Conservation (phyloP, 2,797 vertebrate species). For the Oreonectes daqikongensis region DNA sequence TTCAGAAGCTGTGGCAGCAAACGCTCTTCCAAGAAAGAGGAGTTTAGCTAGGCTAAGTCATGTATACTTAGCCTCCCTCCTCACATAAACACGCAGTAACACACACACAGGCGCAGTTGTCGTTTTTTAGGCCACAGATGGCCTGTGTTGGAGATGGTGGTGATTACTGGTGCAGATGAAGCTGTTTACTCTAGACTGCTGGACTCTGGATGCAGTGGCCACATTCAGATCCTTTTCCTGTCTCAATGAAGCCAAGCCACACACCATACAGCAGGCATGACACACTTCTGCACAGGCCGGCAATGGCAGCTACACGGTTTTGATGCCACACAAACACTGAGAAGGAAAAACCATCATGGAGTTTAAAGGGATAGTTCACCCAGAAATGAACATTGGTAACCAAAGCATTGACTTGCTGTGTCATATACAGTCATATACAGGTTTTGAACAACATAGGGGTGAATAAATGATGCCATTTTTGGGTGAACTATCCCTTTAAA, state of each 20-base stretch:
- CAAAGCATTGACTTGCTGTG: too few species aligned
- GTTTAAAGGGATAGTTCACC: neutral
- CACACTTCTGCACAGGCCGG: slow-evolving; percentile 28
- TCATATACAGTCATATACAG: too few species aligned
- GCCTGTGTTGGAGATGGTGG: slow-evolving; percentile 60
- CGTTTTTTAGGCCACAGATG: slow-evolving; percentile 34
- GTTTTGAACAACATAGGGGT: too few species aligned
- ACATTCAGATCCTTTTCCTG: slow-evolving; percentile 52
- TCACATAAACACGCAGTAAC: slow-evolving; percentile 28
- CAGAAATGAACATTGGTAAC: too few species aligned
- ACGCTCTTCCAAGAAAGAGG: slow-evolving; percentile 57
- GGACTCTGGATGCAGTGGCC: slow-evolving; percentile 62
- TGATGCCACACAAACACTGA: slow-evolving; percentile 17
- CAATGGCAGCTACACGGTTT: neutral
- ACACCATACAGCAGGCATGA: slow-evolving; percentile 30
- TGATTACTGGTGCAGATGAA: slow-evolving; percentile 64
- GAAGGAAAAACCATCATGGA: neutral
- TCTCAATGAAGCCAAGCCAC: slow-evolving; percentile 56
- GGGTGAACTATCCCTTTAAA: neutral
- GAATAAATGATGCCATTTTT: neutral
- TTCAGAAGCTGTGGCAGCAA: slow-evolving; percentile 47
- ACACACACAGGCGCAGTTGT: slow-evolving; percentile 19
- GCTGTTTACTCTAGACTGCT: slow-evolving; percentile 69
- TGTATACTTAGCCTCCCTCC: slow-evolving; percentile 37
- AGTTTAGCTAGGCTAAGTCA: slow-evolving; percentile 28